Base-by-base conservation (phyloP, 2,113 vertebrate species). In the Ivindomyrus marchei region DNA sequence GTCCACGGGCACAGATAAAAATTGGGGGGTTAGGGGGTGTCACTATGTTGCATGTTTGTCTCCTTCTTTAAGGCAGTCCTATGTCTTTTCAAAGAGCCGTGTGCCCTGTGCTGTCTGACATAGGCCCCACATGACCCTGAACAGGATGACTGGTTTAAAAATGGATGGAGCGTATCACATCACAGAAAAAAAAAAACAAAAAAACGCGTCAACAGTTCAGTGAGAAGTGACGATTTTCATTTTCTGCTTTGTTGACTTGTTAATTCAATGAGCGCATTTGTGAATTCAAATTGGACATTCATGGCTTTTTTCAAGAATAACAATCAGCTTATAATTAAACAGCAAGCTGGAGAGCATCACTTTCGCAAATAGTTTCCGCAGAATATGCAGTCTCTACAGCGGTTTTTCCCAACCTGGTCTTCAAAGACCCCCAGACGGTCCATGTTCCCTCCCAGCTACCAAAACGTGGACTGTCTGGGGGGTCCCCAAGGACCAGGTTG, bases 211-310 rank as follows among this genome's bases (percentile, higher is more conserved):
- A 19, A 80, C 74, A 39, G 74, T 80, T 80, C 2, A 42, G 39
- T 5, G 39, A 80, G 17, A 80, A 80, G 74, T 80, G 74, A 42
- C 13, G 36, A 80, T 80, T 80, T 80, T 80, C 36, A 42, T 80
- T 80, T 80, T 80, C 36, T 80, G 74, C 74, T 80, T 86, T 86
- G 47, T 27, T 86, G 47, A 86, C 83, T 85, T 86, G 45, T 47
- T 47, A 86, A 49, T 47, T 86, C 24, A 86, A 5, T 47, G 24
- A 86, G 84, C 21, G 3, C 21, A 85, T 47, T 47, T 45, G 83
- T 49, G 42, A 85, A 49, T 49, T 85, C 46, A 85, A 47, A 80
- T 80, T 80, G 31, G 74, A 80, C 36, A 80, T 19, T 80, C 74
- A 11, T 80, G 13, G 15, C 15, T 42, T 42, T 77, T 80, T 49